Evolutionary conservation across 2,113 vertebrate species (phyloP), one percentile per base, ranked within the genome.

Genomic region (Lipophrys pholis): DNA sequence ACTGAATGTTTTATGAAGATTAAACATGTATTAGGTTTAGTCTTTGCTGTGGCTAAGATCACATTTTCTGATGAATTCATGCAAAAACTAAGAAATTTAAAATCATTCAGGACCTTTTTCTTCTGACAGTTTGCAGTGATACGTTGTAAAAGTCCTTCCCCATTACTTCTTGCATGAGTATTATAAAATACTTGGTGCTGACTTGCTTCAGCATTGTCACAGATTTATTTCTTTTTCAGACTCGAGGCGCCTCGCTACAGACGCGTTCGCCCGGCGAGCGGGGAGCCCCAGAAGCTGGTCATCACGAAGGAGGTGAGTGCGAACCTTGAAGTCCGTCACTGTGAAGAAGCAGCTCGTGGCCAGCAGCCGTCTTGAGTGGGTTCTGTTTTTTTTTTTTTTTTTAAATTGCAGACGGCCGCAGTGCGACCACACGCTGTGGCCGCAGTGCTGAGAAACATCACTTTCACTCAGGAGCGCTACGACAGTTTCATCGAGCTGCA

Each of bases 401-500:
- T 30, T 30, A n/a, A n/a, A 30, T 0, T 87, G n/a, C 91, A 99
- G 98, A 97, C 96, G 0, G 92, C 86, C 11, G 93, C 94, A 5
- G 87, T 98, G 70, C 94, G 98, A 35, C 97, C 97, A 9, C 92
- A 95, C 0, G 97, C 96, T 0, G 98, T 99, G 30, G 97, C 97
- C 9, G 98, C 98, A 0, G 95, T 99, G 36, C 92, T 99, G 71
- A 95, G 96, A 14, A 95, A 98, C 72, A 94, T 99, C 74, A 95
- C 93, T 49, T 97, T 99, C 67, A 96, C 94, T 7, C 94, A 95
- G 87, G 95, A 97, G 14, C 91, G 96, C 0, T 99, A 98, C 0
- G 95, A 98, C 65, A 99, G 97, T 77, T 98, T 99, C 93, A 98
- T 99, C 17, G 97, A 99, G 76, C 95, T 99, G 78, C 98, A 99